phyloP scores from a whole-genome alignment of 2,797 vertebrate species.

The Crenuchus spilurus region DNA sequence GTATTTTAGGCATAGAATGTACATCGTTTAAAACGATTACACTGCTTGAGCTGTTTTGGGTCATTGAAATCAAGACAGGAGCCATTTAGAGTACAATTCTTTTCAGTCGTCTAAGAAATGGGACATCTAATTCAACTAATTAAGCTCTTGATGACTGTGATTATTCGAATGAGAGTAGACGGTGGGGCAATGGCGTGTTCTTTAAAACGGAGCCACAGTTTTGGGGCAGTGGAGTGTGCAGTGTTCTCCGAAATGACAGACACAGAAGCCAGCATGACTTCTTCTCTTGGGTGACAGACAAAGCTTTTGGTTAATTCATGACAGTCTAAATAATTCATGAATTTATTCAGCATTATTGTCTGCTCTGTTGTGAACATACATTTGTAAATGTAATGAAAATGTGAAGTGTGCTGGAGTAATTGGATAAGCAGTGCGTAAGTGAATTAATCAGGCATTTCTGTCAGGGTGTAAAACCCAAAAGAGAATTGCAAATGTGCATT shows the following conservation, averaged over 20 bases:
- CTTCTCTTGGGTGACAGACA: constrained; percentile 31
- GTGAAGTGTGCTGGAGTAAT: background rate
- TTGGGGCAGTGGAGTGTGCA: constrained; percentile 9
- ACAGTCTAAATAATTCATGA: constrained; percentile 13
- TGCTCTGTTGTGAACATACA: background rate
- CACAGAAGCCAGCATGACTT: background rate
- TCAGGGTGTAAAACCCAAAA: background rate
- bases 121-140: constrained; percentile 31
- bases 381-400: background rate
- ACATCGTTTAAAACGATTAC: background rate
- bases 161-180: constrained; percentile 15
- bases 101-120: background rate
- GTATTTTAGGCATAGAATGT: background rate
- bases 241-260: background rate
- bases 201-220: constrained; percentile 24
- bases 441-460: background rate
- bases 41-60: background rate
- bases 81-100: background rate
- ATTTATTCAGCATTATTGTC: background rate
- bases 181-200: constrained; percentile 9
- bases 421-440: constrained; percentile 2
- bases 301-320: constrained; percentile 44
- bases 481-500: background rate
- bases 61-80: background rate
- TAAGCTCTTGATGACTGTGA: constrained; percentile 31